Percentiles rank a stretch among this genome's conserved stretches.
phyloP scores from a whole-genome alignment of 2,888 invertebrate species.

The Pharmacophagus antenor region DNA sequence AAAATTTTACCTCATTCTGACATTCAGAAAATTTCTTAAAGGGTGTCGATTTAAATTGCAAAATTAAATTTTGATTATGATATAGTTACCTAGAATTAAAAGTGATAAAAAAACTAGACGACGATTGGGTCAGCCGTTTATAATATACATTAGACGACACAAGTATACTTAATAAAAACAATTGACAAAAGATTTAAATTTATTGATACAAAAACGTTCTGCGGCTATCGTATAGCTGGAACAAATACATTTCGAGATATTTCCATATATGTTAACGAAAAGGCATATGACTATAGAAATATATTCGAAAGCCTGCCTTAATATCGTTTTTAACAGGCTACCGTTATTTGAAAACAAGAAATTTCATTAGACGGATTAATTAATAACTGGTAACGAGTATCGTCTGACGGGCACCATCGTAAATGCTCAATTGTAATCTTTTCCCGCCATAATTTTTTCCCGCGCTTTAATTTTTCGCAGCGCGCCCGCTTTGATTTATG shows the following conservation, averaged over 20 bases:
- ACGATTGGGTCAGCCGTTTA: too few relatives aligned
- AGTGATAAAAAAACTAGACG: too few relatives aligned
- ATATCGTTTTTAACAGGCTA: slow-evolving; percentile 13
- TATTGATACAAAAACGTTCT: background rate
- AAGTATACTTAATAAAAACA: too few relatives aligned
- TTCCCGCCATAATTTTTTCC: slow-evolving; percentile 17
- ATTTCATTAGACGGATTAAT: slow-evolving; percentile 56
- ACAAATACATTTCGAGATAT: background rate
- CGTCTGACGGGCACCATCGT: slow-evolving; percentile 41
- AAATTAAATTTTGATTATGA: too few relatives aligned
- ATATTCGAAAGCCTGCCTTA: slow-evolving; percentile 6
- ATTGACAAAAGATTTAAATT: too few relatives aligned
- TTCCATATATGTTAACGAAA: slow-evolving; percentile 2
- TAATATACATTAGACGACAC: too few relatives aligned
- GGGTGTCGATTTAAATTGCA: too few relatives aligned
- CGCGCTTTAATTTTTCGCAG: slow-evolving; percentile 22
- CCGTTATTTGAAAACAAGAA: slow-evolving; percentile 33
- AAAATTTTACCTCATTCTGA: too few relatives aligned
- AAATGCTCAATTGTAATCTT: slow-evolving; percentile 51
- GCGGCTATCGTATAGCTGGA: background rate
- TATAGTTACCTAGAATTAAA: too few relatives aligned
- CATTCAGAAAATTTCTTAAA: too few relatives aligned
- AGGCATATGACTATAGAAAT: slow-evolving; percentile 3
- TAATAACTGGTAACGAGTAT: slow-evolving; percentile 47
- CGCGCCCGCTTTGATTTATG: slow-evolving; percentile 60